A percentile compares a stretch with the other conserved stretches of the same genome.
These are phyloP conservation scores for Nebria brevicollis DNA, from an alignment of 2,888 invertebrate genomes.

Conservation along the genomic window DNA sequence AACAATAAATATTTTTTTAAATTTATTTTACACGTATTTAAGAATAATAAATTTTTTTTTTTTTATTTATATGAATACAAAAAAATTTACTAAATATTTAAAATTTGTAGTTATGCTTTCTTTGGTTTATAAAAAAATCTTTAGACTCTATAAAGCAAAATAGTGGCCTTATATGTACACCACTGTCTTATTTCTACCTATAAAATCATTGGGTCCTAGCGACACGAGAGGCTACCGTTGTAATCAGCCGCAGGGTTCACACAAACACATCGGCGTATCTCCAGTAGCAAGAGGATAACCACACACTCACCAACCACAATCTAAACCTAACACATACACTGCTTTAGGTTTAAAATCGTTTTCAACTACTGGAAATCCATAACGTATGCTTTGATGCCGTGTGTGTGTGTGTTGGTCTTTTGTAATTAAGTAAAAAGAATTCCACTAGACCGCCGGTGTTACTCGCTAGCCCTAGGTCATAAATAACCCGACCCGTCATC, in stretches of 20 bases:
- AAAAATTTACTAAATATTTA: too few relatives aligned
- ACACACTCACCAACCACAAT: background rate
- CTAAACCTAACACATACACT: background rate
- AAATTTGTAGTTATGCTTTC: too few relatives aligned
- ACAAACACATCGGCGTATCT: constrained; percentile 9
- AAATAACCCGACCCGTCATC: background rate
- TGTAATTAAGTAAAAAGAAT: constrained; percentile 10
- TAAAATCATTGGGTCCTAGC: background rate
- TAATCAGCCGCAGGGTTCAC: constrained; percentile 9
- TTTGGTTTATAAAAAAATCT: too few relatives aligned
- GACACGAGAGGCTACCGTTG: constrained; percentile 7
- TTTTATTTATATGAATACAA: too few relatives aligned
- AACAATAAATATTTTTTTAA: too few relatives aligned
- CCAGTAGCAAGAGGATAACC: constrained; percentile 5
- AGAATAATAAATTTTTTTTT: too few relatives aligned
- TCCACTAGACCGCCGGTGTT: background rate
- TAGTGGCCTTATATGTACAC: background rate
- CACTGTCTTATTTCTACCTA: background rate
- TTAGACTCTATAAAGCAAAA: too few relatives aligned
- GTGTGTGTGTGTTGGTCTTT: background rate
- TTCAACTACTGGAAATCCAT: constrained; percentile 13
- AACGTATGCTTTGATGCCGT: background rate
- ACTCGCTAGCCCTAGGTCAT: background rate
- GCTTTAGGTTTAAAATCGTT: background rate
- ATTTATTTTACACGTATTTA: too few relatives aligned